Conservation (phyloP, 1,140 invertebrate species). For the Physella acuta region DNA sequence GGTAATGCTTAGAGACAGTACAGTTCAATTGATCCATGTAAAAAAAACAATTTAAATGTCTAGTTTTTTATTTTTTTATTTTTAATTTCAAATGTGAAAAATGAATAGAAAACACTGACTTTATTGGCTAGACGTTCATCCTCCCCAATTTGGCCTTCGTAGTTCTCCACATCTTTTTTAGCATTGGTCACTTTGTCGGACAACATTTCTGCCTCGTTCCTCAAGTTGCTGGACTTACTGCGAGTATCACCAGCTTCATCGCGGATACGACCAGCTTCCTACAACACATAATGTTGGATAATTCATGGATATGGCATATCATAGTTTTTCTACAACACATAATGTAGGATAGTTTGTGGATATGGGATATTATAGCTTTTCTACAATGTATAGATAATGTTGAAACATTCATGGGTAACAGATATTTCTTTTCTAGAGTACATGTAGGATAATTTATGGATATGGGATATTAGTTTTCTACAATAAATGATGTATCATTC, state of each 20-base stretch:
- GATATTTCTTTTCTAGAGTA: too few species aligned
- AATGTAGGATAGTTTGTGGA: too few species aligned
- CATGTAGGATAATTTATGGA: too few species aligned
- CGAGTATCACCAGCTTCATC: constrained; percentile 76
- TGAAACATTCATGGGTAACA: too few species aligned
- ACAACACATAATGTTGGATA: constrained; percentile 4
- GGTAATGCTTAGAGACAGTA: not conserved
- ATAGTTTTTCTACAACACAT: constrained; percentile 62
- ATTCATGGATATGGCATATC: too few species aligned
- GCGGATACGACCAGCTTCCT: constrained; percentile 76
- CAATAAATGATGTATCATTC: too few species aligned
- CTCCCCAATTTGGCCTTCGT: constrained; percentile 70
- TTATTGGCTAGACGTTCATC: constrained; percentile 71
- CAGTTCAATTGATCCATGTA: not conserved
- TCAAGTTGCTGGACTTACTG: constrained; percentile 72
- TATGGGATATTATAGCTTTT: too few species aligned
- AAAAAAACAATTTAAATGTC: constrained; percentile 31
- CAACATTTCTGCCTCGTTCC: constrained; percentile 76
- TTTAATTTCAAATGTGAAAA: constrained; percentile 31
- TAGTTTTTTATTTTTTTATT: constrained; percentile 68
- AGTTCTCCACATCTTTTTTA: constrained; percentile 65
- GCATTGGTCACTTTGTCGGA: constrained; percentile 50
- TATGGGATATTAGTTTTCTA: too few species aligned
- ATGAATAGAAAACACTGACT: not conserved
- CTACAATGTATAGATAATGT: constrained; percentile 55